Percentiles rank a stretch among this genome's conserved stretches.
Evolutionary conservation across 2,113 vertebrate genomes (phyloP).

Genomic region (Tragelaphus strepsiceros): DNA sequence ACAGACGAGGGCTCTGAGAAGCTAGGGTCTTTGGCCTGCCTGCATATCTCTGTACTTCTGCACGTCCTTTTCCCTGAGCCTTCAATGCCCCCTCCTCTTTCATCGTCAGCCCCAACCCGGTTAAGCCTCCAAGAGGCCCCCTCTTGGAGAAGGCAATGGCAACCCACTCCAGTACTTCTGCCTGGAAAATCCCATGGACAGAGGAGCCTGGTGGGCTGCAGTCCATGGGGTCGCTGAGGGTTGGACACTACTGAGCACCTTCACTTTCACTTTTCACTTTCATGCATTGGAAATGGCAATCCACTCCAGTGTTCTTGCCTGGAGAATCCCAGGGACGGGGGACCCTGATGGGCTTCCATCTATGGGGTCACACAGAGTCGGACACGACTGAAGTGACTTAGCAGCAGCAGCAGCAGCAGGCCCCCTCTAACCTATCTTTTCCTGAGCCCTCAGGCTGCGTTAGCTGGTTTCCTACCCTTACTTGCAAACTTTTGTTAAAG

Average conservation of each 20-base stretch:
- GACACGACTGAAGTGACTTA: too few relatives aligned
- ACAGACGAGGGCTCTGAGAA: background rate
- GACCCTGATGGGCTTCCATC: too few relatives aligned
- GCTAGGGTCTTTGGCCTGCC: rapidly evolving
- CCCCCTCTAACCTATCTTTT: background rate
- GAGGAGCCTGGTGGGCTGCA: too few relatives aligned
- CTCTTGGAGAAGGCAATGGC: background rate
- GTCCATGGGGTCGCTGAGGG: too few relatives aligned
- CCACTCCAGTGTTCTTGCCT: too few relatives aligned
- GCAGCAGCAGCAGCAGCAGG: background rate
- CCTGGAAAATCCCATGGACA: too few relatives aligned
- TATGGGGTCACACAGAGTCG: too few relatives aligned
- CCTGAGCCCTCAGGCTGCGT: background rate
- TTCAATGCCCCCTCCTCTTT: background rate
- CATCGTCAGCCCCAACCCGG: background rate
- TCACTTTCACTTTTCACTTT: too few relatives aligned
- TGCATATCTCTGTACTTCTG: background rate
- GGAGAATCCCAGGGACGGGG: too few relatives aligned
- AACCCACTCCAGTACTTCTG: too few relatives aligned
- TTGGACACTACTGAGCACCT: too few relatives aligned
- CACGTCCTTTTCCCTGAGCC: rapidly evolving
- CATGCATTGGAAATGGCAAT: too few relatives aligned
- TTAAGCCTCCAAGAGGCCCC: background rate
- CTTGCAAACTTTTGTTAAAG: background rate
- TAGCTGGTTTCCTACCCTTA: background rate